Base-by-base conservation (phyloP, 2,113 vertebrate species). In the Lucifuga dentata region DNA sequence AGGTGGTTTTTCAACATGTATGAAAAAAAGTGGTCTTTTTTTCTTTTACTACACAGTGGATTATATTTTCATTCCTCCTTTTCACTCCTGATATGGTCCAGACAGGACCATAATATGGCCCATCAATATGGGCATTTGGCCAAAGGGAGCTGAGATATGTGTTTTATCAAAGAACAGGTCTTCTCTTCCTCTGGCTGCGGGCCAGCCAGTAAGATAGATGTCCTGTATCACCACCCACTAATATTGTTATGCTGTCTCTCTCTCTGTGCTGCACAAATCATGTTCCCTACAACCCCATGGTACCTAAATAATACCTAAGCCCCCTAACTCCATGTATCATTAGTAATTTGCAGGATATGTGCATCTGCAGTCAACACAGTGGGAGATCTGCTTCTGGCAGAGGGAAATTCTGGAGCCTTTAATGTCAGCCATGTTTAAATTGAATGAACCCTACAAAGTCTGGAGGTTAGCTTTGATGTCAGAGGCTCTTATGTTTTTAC, bases 151-250 rank as follows among this genome's bases (percentile, higher is more conserved):
- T 0, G 15, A 38, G 38, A 0, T 6, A 15, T 55, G 40, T 20
- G 20, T 35, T 35, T 57, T 16, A 73, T 83, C 67, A 81, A 81
- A 81, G 72, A 66, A 16, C 19, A 49, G 33, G 19, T 19, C 35
- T 53, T 23, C 2, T 26, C 24, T 50, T 26, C 24, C 23, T 63
- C 51, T 85, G 82, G 79, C 80, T 23, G 48, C 33, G 7, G 59
- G 43, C 66, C 71, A 78, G 23, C 20, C 15, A 57, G 40, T 56
- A n/a, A 55, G 39, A 61, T 65, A 70, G 53, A 80, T 63, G 20
- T 29, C 66, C 59, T 29, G 41, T 60, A 67, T 53, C 60, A 45
- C 48, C 74, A 33, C 59, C 41, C 39, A 40, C 15, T 0, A 19
- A 5, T 21, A 68, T 45, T 61, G 60, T 72, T 57, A 43, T 2